phyloP scores from a whole-genome alignment of 2,888 invertebrate species.

The Machimus atricapillus region DNA sequence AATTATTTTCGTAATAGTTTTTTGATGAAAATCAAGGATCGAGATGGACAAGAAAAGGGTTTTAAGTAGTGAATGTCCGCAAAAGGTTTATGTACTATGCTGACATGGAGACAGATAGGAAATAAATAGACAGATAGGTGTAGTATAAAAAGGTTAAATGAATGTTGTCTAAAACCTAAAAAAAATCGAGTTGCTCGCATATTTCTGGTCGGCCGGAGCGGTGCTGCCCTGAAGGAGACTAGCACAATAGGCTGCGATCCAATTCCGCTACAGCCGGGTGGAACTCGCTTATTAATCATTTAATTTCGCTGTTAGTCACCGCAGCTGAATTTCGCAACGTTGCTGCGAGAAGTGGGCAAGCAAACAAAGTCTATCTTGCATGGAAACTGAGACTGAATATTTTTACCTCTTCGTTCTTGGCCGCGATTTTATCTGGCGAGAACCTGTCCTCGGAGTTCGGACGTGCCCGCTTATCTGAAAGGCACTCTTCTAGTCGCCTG shows the following conservation, averaged over 20 bases:
- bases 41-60: background rate
- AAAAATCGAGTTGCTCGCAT: background rate
- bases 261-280: background rate
- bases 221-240: background rate
- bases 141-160: background rate
- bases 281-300: constrained; percentile 16
- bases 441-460: background rate
- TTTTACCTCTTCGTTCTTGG: background rate
- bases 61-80: too few relatives aligned
- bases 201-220: background rate
- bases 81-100: background rate
- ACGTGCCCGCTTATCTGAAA: background rate
- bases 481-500: background rate
- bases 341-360: background rate
- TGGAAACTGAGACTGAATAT: background rate
- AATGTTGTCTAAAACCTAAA: background rate
- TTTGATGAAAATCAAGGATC: background rate
- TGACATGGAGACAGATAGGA: background rate
- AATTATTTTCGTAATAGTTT: too few relatives aligned
- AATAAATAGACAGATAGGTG: background rate
- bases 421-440: background rate
- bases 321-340: constrained; percentile 5
- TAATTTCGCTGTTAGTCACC: constrained; percentile 12
- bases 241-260: background rate
- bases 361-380: background rate